Conservation (phyloP, 92 coral and sea anemone species). For the Porites rus region DNA sequence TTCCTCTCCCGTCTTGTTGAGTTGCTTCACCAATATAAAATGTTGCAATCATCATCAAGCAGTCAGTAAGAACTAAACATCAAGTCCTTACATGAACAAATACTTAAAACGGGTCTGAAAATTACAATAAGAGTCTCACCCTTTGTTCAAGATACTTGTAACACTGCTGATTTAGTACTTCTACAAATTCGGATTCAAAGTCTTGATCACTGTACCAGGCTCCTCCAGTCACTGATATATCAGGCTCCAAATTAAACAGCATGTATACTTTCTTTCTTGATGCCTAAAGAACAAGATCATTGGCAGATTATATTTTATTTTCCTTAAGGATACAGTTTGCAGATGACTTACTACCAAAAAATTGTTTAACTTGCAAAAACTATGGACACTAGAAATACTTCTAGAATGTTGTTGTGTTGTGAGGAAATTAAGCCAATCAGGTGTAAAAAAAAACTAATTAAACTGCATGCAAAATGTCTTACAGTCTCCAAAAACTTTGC, state of each 20-base stretch:
- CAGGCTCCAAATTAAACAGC: conserved; percentile 95
- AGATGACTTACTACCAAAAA: background rate
- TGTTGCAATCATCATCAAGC: no score
- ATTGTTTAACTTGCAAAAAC: background rate
- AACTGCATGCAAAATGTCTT: no score
- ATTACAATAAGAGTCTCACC: conserved; percentile 41
- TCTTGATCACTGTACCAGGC: conserved; percentile 99
- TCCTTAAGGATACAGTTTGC: background rate
- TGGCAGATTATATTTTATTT: background rate
- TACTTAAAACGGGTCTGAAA: background rate
- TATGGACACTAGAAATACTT: no score
- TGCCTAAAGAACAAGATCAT: conserved; percentile 59
- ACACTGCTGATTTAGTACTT: conserved; percentile 96
- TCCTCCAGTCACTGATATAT: conserved; percentile 95
- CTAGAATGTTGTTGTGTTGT: no score
- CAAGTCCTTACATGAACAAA: no score
- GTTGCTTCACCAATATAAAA: no score
- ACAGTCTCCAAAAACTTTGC: no score
- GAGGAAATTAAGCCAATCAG: no score
- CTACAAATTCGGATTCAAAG: conserved; percentile 99
- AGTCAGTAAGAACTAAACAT: no score
- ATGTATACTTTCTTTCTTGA: conserved; percentile 98
- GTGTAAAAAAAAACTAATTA: no score
- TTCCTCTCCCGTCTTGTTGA: no score
- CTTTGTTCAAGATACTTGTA: conserved; percentile 91